Conservation (phyloP, 2,888 invertebrate genomes). For the Eledone cirrhosa region DNA sequence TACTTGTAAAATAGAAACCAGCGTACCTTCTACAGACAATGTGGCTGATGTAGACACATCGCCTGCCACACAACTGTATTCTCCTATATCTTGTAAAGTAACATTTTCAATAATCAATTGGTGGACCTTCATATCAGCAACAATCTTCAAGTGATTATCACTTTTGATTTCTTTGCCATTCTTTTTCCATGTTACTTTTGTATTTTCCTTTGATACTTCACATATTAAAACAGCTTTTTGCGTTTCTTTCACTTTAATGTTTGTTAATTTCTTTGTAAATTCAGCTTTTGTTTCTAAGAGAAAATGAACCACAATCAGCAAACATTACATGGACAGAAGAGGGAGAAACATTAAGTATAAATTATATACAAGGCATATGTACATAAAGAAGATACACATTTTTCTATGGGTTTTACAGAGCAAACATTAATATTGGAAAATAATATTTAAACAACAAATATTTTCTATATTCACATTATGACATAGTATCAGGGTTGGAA, state of each 20-base stretch:
- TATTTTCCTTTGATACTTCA: constrained; percentile 15
- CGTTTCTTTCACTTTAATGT: constrained; percentile 45
- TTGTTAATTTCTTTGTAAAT: constrained; percentile 49
- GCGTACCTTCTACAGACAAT: neutral
- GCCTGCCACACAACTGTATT: constrained; percentile 11
- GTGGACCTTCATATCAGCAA: neutral
- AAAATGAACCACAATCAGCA: neutral
- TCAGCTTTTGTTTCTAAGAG: constrained; percentile 49
- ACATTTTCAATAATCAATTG: neutral
- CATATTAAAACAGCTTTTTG: constrained; percentile 69
- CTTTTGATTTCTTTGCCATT: constrained; percentile 7
- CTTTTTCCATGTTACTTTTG: constrained; percentile 14
- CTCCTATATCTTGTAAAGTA: neutral
- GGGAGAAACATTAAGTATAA: no score
- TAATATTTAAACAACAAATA: no score
- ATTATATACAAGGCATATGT: no score
- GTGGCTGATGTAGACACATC: constrained; percentile 8
- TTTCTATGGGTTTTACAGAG: no score
- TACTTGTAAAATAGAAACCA: no score
- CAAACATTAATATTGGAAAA: no score
- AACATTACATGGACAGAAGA: no score
- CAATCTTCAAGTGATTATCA: constrained; percentile 4
- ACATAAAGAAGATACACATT: no score
- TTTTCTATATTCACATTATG: no score
- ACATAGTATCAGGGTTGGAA: no score